phyloP scores from a whole-genome alignment of 92 coral and sea anemone species.

The Porites divaricata region DNA sequence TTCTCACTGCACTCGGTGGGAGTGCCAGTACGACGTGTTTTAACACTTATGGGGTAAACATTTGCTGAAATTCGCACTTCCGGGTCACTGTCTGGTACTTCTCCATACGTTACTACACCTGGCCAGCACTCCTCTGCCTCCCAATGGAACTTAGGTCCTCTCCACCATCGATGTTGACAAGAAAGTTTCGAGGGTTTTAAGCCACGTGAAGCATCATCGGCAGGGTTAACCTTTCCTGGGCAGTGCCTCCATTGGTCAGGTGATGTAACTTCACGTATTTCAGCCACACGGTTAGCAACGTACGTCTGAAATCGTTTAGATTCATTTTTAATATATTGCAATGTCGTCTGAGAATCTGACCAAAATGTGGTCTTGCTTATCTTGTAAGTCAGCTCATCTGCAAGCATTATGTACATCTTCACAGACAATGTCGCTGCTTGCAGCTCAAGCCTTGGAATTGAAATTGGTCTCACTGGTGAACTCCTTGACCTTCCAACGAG shows the following conservation, averaged over 20 bases:
- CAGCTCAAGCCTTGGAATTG: constrained; percentile 57
- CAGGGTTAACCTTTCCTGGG: constrained; percentile 17
- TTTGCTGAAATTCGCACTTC: constrained; percentile 29
- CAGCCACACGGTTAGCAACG: constrained; percentile 37
- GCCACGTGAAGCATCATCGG: constrained; percentile 56
- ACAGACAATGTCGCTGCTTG: constrained; percentile 38
- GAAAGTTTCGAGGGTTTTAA: constrained; percentile 43
- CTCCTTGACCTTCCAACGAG: no score
- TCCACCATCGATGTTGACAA: neutral
- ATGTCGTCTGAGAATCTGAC: constrained; percentile 38
- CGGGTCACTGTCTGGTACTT: constrained; percentile 21
- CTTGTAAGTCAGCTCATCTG: constrained; percentile 31
- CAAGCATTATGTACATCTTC: neutral
- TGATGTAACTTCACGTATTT: constrained; percentile 34
- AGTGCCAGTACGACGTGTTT: no score
- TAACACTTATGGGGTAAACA: no score
- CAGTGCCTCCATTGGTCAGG: no score
- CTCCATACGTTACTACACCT: neutral
- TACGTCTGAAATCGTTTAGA: constrained; percentile 19
- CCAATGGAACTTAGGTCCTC: neutral
- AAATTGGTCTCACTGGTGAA: neutral
- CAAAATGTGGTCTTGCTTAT: constrained; percentile 38
- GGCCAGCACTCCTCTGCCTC: neutral
- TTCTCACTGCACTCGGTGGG: no score
- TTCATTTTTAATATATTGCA: constrained; percentile 46